Evolutionary conservation across 1,140 invertebrate species (phyloP).

Genomic region (Cardiocondyla obscurior): DNA sequence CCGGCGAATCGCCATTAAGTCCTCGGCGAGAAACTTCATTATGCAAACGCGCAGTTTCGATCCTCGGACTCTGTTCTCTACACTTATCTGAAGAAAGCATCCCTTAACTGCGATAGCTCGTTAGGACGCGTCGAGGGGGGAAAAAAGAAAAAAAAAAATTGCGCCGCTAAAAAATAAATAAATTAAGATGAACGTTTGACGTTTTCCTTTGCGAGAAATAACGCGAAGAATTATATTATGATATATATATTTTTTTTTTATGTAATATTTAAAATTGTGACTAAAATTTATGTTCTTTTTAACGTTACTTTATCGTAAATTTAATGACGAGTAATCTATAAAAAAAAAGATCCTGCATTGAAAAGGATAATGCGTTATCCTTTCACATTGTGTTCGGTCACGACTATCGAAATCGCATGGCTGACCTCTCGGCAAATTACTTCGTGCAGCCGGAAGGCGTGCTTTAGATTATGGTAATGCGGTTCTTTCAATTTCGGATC

Average conservation of each 20-base stretch:
- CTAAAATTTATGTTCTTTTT: not conserved
- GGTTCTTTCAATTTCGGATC: conserved; percentile 37
- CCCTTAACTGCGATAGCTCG: not conserved
- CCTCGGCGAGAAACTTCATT: conserved; percentile 62
- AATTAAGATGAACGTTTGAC: too few relatives aligned
- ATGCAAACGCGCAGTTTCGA: conserved; percentile 46
- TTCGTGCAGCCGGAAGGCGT: conserved; percentile 45
- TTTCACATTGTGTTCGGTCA: not conserved
- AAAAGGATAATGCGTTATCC: not conserved
- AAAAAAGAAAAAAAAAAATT: not conserved
- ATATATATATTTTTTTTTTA: not conserved
- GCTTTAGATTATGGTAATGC: conserved; percentile 45
- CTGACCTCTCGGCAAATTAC: conserved; percentile 23
- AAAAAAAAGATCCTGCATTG: not conserved
- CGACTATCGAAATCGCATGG: not conserved
- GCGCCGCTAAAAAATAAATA: not conserved
- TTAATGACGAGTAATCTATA: not conserved
- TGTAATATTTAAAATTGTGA: not conserved
- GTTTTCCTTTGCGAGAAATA: not conserved
- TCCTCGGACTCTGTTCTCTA: not conserved
- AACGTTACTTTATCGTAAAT: conserved; percentile 9
- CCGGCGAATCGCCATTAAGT: conserved; percentile 31
- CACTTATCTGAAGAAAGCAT: not conserved
- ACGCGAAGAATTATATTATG: too few relatives aligned
- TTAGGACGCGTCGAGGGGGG: not conserved